Percentiles rank a stretch among this genome's conserved stretches.
Evolutionary conservation across 2,888 invertebrate species (phyloP).

Genomic region (Lampropteryx suffumata): DNA sequence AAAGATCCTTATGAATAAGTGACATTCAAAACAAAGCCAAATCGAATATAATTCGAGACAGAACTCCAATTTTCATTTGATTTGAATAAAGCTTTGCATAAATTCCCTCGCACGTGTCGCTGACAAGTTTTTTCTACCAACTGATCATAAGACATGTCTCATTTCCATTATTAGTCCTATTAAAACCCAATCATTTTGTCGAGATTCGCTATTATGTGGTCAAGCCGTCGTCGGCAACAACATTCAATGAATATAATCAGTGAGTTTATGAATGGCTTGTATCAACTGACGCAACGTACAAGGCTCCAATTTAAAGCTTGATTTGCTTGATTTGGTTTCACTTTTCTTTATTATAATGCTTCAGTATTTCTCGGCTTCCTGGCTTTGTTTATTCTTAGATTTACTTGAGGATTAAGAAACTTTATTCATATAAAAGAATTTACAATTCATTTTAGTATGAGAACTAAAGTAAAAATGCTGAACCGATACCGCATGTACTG

Average conservation of each 20-base stretch:
- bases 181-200: constrained; percentile 60
- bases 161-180: constrained; percentile 64
- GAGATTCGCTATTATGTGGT: constrained; percentile 68
- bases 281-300: constrained; percentile 74
- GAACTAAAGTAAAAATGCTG: too few relatives aligned
- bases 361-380: constrained; percentile 33
- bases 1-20: background rate
- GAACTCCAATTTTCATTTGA: constrained; percentile 25
- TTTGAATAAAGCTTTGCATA: constrained; percentile 17
- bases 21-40: background rate
- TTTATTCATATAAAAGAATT: too few relatives aligned
- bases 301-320: constrained; percentile 78
- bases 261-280: constrained; percentile 63
- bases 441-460: too few relatives aligned
- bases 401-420: too few relatives aligned
- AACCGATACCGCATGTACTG: too few relatives aligned
- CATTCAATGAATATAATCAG: constrained; percentile 72
- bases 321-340: constrained; percentile 73
- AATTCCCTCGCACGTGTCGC: constrained; percentile 31
- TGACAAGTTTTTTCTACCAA: constrained; percentile 37
- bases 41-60: background rate
- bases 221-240: constrained; percentile 48
- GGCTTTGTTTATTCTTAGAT: constrained; percentile 1
- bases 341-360: constrained; percentile 71
- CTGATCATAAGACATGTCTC: constrained; percentile 45